Evolutionary conservation across 2,113 vertebrate genomes (phyloP).

Genomic region (Vombatus ursinus): DNA sequence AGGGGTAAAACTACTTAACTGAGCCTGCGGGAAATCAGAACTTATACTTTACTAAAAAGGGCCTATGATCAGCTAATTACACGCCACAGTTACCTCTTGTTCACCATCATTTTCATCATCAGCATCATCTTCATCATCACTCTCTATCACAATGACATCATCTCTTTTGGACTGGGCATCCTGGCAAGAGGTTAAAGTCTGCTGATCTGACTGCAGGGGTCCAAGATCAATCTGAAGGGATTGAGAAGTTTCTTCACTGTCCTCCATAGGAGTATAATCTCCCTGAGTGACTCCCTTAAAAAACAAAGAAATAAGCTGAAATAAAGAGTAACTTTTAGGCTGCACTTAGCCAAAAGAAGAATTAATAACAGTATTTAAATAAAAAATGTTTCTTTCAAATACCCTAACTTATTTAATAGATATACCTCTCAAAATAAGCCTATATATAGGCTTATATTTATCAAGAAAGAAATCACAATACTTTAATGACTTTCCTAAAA

Average conservation of each 20-base stretch:
- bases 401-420: not conserved
- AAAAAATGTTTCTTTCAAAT: conserved; percentile 37
- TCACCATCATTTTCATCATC: conserved; percentile 94
- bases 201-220: conserved; percentile 85
- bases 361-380: not conserved
- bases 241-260: conserved; percentile 88
- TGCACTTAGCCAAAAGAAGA: conserved; percentile 27
- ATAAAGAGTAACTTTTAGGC: not conserved
- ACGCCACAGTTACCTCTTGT: conserved; percentile 83
- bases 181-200: conserved; percentile 84
- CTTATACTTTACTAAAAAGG: not conserved
- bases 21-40: conserved; percentile 2
- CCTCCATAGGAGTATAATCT: conserved; percentile 90
- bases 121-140: conserved; percentile 93
- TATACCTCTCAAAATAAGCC: not conserved
- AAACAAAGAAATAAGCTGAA: conserved; percentile 41
- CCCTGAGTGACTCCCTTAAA: conserved; percentile 89
- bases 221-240: conserved; percentile 88
- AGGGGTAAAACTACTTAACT: conserved; percentile 5
- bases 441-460: not conserved
- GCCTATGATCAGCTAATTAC: not conserved
- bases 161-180: conserved; percentile 88
- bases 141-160: conserved; percentile 95
- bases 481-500: not conserved
- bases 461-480: not conserved